Evolutionary conservation across 2,888 invertebrate species (phyloP).

Genomic region (Pogonocherus hispidulus): DNA sequence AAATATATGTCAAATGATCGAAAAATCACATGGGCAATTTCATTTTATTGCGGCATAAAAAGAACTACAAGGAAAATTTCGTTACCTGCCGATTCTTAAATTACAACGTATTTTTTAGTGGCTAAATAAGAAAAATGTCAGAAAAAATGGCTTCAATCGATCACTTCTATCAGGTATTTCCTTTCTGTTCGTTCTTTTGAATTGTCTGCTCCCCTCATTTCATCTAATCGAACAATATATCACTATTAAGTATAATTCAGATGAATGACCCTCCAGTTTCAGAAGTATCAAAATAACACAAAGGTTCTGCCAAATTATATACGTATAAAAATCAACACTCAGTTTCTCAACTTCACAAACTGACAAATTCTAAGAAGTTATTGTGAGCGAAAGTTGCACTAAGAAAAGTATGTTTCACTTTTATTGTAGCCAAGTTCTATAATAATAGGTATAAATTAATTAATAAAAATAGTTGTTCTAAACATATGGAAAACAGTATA

Average conservation of each 20-base stretch:
- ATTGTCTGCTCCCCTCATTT: no score
- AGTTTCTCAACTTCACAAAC: no score
- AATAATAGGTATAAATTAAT: no score
- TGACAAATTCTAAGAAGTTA: no score
- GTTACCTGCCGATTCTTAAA: neutral
- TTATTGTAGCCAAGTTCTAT: no score
- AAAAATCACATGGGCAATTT: neutral
- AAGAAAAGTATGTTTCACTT: no score
- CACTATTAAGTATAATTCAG: conserved; percentile 4
- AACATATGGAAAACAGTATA: neutral
- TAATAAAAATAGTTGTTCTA: no score
- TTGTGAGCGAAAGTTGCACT: no score
- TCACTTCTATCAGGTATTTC: neutral
- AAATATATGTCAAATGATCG: neutral
- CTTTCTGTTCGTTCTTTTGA: neutral
- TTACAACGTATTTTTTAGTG: neutral
- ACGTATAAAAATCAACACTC: no score
- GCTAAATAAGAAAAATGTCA: neutral
- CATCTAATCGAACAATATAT: neutral
- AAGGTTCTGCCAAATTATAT: no score
- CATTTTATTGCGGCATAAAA: neutral
- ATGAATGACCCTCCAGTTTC: neutral
- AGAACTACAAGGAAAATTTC: neutral
- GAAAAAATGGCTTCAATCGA: neutral
- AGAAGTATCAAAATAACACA: no score